Evolutionary conservation across 92 coral and sea anemone genomes (phyloP).

Genomic region (Epizoanthus ramosus): DNA sequence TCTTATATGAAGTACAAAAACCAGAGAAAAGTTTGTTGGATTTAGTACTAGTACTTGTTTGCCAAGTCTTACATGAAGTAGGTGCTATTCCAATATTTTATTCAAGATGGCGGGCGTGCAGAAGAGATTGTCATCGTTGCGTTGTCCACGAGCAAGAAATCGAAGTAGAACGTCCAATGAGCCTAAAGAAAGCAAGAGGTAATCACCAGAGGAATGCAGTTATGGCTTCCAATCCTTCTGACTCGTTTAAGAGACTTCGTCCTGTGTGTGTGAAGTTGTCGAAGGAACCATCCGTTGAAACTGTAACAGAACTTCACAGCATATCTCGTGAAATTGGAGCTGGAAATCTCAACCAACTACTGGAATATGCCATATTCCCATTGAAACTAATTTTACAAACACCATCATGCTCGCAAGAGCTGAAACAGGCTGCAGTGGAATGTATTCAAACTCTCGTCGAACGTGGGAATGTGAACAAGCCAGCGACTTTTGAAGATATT

Average conservation of each 20-base stretch:
- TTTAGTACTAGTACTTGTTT: too few species aligned
- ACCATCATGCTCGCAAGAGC: constrained; percentile 60
- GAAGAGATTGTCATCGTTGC: too few species aligned
- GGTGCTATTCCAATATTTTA: background rate
- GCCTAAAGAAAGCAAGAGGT: too few species aligned
- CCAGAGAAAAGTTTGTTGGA: too few species aligned
- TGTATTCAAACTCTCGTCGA: constrained; percentile 70
- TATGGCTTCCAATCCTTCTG: constrained; percentile 67
- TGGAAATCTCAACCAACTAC: constrained; percentile 56
- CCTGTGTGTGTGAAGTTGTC: constrained; percentile 88
- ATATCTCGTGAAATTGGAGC: constrained; percentile 46
- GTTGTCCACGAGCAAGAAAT: background rate
- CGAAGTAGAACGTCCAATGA: background rate
- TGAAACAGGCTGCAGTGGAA: constrained; percentile 73
- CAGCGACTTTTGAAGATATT: constrained; percentile 72
- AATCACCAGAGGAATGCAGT: background rate
- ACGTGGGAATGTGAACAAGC: constrained; percentile 55
- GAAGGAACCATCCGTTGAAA: constrained; percentile 70
- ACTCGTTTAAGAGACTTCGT: constrained; percentile 72
- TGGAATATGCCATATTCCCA: constrained; percentile 86
- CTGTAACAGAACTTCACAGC: constrained; percentile 61
- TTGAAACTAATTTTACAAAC: constrained; percentile 76
- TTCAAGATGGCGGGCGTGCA: background rate
- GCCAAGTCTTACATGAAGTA: constrained; percentile 1
- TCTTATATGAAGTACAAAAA: too few species aligned